phyloP scores from a whole-genome alignment of 2,797 vertebrate genomes.

The Eospalax fontanierii region DNA sequence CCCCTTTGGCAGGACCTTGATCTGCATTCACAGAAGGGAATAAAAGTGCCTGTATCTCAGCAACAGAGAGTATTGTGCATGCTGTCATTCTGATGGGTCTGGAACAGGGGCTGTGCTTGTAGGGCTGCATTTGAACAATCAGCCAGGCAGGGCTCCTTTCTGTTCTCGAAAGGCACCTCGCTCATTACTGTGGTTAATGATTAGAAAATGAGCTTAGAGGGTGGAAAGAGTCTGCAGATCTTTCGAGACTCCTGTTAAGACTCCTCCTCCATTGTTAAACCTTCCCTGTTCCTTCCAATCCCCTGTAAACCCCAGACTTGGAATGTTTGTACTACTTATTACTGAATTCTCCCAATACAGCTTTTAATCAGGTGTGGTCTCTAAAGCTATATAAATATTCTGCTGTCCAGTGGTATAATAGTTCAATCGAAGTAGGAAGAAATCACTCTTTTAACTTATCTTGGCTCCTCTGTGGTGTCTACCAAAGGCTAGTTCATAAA shows the following conservation, averaged over 20 bases:
- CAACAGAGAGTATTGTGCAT: constrained; percentile 6
- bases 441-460: background rate
- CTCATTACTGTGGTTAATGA: constrained; percentile 68
- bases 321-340: background rate
- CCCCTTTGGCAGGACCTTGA: background rate
- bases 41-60: background rate
- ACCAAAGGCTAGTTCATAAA: background rate
- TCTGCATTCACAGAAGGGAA: background rate
- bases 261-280: constrained; percentile 66
- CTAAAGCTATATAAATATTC: background rate
- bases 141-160: constrained; percentile 41
- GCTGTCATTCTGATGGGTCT: background rate
- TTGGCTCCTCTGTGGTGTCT: background rate
- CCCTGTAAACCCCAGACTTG: background rate
- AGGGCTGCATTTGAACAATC: constrained; percentile 27
- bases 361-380: constrained; percentile 31
- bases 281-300: constrained; percentile 19
- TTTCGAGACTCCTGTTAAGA: constrained; percentile 47
- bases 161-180: constrained; percentile 29
- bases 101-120: background rate
- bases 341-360: constrained; percentile 15
- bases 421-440: background rate
- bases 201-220: constrained; percentile 66
- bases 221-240: constrained; percentile 13
- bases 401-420: background rate